Base-by-base conservation (phyloP, 35 echinoderm and acorn worm species). In the Acanthaster planci region DNA sequence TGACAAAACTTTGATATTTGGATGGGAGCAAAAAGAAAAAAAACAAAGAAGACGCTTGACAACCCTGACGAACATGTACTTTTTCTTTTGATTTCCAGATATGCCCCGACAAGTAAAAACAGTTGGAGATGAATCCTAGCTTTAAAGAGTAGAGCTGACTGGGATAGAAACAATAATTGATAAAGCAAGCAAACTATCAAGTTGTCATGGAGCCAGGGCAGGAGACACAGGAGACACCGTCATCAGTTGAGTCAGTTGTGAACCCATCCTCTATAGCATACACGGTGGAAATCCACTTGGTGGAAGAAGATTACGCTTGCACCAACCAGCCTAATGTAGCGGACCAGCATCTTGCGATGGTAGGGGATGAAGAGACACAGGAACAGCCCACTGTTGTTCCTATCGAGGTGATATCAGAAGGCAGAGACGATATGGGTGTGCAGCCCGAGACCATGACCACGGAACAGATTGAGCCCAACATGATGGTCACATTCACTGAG, bases 51-150 rank as follows among this genome's bases (percentile, higher is more conserved):
- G 42, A 12, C 42, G 30, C 30, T 29, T 72, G 64, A 34, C 64
- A 72, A 72, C 64, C 64, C 64, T 72, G 64, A 72, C 64, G 34
- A 72, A 72, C 64, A 72, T 72, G 64, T 72, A 31, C 64, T 31
- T 72, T 72, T 72, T 72, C 64, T 72, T 31, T 72, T 72, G 26
- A 72, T 31, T 72, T 72, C 30, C 64, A 72, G 64, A 72, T 15
- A 47, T 47, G 42, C 12, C 4, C 4, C 4, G 12, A 47, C 12
- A 4, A 6, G 42, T 47, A 47, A 47, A 12, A 47, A n/a, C 4
- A 12, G 4, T 12, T 47, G 42, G 12, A 47, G 42, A 12, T 47
- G 42, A 47, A 47, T 47, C 42, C 42, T 47, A 47, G 42, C 42
- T 47, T 47, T 47, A 47, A 47, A 4, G 4, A 47, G 42, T 47